Conservation (phyloP, 2,797 vertebrate genomes). For the Phataginus tetradactyla region DNA sequence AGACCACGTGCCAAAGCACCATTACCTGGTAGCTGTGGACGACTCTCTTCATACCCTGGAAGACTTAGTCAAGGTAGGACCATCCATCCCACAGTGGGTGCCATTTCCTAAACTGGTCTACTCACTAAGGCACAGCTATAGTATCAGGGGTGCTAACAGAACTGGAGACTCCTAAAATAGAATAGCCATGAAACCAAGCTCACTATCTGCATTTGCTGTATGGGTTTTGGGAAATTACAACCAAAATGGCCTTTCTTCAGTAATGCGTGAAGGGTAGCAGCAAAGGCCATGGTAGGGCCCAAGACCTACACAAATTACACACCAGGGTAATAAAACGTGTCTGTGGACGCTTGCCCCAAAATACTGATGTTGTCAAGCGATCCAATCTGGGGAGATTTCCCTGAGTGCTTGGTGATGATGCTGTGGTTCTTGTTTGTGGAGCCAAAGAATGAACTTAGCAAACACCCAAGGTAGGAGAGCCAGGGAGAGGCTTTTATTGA, state of each 20-base stretch:
- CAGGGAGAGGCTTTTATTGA: no score
- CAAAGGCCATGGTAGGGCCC: neutral
- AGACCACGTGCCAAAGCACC: slow-evolving; percentile 87
- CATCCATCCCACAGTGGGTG: fast-evolving
- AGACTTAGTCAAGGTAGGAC: slow-evolving; percentile 91
- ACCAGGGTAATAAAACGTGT: fast-evolving
- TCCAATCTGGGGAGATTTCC: no score
- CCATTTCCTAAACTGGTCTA: no score
- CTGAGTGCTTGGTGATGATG: no score
- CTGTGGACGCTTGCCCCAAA: neutral
- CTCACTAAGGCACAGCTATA: fast-evolving
- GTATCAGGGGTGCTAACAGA: neutral
- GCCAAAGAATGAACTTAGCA: no score
- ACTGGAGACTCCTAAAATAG: neutral
- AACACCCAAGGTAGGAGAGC: no score
- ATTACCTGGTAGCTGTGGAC: slow-evolving; percentile 94
- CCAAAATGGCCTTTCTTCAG: neutral
- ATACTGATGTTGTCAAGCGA: no score
- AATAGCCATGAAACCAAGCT: neutral
- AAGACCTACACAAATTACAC: no score
- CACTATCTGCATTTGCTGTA: fast-evolving
- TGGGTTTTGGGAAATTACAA: neutral
- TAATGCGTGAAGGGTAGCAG: fast-evolving
- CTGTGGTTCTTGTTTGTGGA: no score
- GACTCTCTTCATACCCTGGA: slow-evolving; percentile 88